These are phyloP conservation scores for Alviniconcha strummeri DNA, from an alignment of 2,888 invertebrate genomes.

Conservation along the genomic window DNA sequence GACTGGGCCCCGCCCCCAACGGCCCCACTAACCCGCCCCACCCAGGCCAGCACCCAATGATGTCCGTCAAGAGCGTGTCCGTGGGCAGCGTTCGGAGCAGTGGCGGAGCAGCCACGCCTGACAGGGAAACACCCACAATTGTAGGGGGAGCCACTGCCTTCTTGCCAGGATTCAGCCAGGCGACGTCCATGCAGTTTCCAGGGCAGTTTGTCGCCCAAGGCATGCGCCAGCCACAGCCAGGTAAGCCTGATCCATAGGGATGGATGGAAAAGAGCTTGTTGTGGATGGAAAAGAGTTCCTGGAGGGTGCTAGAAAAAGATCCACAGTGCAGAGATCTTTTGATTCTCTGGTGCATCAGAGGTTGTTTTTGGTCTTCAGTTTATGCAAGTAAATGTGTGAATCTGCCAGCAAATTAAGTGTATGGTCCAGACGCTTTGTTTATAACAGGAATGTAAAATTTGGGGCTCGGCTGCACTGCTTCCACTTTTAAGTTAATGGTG, in stretches of 20 bases:
- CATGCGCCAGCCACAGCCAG: constrained; percentile 23
- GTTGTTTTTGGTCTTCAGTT: too few species aligned
- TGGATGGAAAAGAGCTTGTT: background rate
- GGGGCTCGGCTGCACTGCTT: too few species aligned
- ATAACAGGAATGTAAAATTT: too few species aligned
- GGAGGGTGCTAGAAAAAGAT: too few species aligned
- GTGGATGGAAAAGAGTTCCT: background rate
- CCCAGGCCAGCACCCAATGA: constrained; percentile 23
- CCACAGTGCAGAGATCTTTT: too few species aligned
- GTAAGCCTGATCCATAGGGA: background rate
- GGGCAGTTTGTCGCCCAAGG: constrained; percentile 22
- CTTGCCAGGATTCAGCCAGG: constrained; percentile 17
- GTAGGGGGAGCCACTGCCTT: background rate
- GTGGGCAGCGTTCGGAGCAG: constrained; percentile 3
- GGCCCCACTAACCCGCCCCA: constrained; percentile 7
- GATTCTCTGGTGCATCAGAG: too few species aligned
- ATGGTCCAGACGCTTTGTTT: too few species aligned
- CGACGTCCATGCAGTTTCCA: constrained; percentile 21
- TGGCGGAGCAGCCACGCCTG: constrained; percentile 26
- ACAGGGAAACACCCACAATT: constrained; percentile 14
- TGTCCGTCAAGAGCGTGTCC: constrained; percentile 30
- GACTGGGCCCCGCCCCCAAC: background rate
- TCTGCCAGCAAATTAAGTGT: too few species aligned
- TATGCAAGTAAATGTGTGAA: too few species aligned
- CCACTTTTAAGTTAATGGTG: too few species aligned